Evolutionary conservation across 1,140 invertebrate genomes (phyloP).

Genomic region (Lethrus apterus): DNA sequence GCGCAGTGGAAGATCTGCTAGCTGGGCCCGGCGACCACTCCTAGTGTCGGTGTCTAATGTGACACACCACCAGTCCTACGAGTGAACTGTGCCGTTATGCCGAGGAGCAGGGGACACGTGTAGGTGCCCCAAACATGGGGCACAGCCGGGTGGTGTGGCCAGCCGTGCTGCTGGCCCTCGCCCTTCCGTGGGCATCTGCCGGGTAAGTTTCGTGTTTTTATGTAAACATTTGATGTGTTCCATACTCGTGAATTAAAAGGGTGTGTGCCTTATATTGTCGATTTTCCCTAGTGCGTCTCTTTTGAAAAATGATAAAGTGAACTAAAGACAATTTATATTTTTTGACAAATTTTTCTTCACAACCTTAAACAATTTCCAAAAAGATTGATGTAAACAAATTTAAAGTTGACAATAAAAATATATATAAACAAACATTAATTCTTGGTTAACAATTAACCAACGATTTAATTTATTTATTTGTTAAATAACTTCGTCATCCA

Average conservation of each 20-base stretch:
- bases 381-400: no score
- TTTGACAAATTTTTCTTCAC: no score
- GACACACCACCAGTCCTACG: constrained; percentile 32
- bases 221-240: no score
- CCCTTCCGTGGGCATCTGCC: constrained; percentile 30
- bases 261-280: constrained; percentile 6
- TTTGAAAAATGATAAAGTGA: no score
- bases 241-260: constrained; percentile 1
- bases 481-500: no score
- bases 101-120: constrained; percentile 35
- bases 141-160: constrained; percentile 37
- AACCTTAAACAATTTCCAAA: no score
- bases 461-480: no score
- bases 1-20: constrained; percentile 31
- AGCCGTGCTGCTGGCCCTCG: constrained; percentile 36
- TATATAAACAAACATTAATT: no score
- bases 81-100: constrained; percentile 34
- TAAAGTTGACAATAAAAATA: no score
- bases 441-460: no score
- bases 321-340: no score
- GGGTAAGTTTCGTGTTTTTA: constrained; percentile 29
- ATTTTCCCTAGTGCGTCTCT: no score
- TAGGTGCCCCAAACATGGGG: constrained; percentile 37
- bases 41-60: constrained; percentile 37
- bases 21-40: constrained; percentile 37